phyloP scores from a whole-genome alignment of 2,888 invertebrate species.

The Coecobrya sp. region DNA sequence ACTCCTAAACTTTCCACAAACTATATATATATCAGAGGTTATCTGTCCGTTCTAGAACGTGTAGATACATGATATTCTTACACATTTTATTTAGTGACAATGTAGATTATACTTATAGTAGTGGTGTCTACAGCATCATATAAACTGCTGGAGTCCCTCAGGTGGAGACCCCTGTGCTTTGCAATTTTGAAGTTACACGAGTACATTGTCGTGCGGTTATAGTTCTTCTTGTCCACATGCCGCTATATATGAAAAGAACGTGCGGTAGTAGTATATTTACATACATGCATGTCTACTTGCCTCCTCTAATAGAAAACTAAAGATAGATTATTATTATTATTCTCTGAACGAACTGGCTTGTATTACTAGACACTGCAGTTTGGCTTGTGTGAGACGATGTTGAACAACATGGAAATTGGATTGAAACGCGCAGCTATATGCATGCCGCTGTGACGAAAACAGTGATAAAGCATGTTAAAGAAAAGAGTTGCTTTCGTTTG shows the following conservation, averaged over 20 bases:
- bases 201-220: conserved; percentile 49
- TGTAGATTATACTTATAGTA: conserved; percentile 24
- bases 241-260: conserved; percentile 17
- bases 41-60: neutral
- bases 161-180: conserved; percentile 78
- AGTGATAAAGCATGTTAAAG: conserved; percentile 75
- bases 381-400: conserved; percentile 44
- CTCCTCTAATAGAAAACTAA: conserved; percentile 60
- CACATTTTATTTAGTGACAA: conserved; percentile 60
- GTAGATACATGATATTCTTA: conserved; percentile 1
- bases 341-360: conserved; percentile 66
- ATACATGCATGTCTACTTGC: conserved; percentile 40
- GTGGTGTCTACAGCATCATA: conserved; percentile 21
- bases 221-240: conserved; percentile 57
- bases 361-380: conserved; percentile 22
- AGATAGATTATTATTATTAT: conserved; percentile 77
- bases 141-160: conserved; percentile 72
- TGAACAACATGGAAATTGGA: conserved; percentile 74
- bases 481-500: conserved; percentile 57
- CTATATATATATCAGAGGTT: neutral
- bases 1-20: too few relatives aligned
- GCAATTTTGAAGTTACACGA: conserved; percentile 55
- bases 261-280: neutral
- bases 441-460: conserved; percentile 65
- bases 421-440: conserved; percentile 59